Percentiles rank a stretch among this genome's conserved stretches.
These are phyloP conservation scores for Lasiurus cinereus DNA, from an alignment of 2,113 vertebrate genomes.

Conservation along the genomic window DNA sequence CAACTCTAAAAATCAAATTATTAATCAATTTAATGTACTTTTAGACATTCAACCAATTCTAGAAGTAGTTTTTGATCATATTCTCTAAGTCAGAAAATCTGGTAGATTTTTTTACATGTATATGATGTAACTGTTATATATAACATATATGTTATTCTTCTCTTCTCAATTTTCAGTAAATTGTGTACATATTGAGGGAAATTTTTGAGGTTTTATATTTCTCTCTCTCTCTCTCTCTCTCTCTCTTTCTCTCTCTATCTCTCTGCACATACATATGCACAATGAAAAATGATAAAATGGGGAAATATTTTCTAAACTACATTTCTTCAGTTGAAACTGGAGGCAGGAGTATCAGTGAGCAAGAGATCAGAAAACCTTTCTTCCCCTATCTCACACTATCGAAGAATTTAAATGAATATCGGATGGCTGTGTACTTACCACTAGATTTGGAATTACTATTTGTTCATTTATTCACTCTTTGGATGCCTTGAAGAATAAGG, in stretches of 20 bases:
- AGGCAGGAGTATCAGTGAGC: not conserved
- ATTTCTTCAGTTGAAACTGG: not conserved
- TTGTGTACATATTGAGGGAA: not conserved
- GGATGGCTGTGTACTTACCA: not conserved
- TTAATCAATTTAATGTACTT: slow-evolving; percentile 9
- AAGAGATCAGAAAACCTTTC: not conserved
- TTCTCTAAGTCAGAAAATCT: not conserved
- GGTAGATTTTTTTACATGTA: not conserved
- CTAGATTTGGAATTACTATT: not conserved
- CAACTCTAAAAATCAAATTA: slow-evolving; percentile 31
- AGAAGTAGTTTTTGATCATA: not conserved
- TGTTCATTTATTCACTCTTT: not conserved
- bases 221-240: no score
- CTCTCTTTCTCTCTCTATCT: no score
- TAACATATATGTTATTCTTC: not conserved
- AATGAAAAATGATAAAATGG: not conserved
- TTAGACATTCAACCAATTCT: slow-evolving; percentile 31
- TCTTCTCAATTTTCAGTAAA: not conserved
- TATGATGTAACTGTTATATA: not conserved
- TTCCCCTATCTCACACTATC: not conserved
- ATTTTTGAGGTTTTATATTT: not conserved
- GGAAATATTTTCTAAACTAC: not conserved
- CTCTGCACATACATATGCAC: not conserved
- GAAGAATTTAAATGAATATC: not conserved
- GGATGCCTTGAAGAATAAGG: not conserved